Evolutionary conservation across 1,140 invertebrate species (phyloP), one percentile per base, ranked within the genome.

Genomic region (Homalodisca vitripennis): DNA sequence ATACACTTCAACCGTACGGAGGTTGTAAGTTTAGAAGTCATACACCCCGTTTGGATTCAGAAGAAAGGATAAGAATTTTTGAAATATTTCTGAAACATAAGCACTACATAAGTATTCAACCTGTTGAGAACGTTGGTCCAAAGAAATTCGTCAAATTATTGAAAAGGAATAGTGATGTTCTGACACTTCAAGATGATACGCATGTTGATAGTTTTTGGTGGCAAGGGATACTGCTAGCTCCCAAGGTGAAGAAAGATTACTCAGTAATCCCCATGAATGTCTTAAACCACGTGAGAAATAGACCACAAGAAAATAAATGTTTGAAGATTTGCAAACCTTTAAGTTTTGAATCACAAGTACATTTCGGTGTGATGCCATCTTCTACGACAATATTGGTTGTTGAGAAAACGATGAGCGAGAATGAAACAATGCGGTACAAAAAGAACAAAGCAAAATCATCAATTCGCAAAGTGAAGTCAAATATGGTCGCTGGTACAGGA

Each of bases 201-300:
- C 6, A 14, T 3, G 3, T 3, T 51, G 48, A 51, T 3, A 20
- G n/a, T 3, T 60, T 60, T 60, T 60, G 55, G 55, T 60, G 55
- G 55, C 26, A 26, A 22, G 55, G 55, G 6, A 30, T 60, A 6
- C 14, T 60, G 3, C 27, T 60, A 3, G 14, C 55, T 6, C 55
- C 55, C 3, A 24, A 26, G 29, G 55, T 27, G n/a, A 60, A 60
- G 27, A n/a, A 26, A 60, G 55, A 60, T n/a, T 60, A 60, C 24
- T 60, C 55, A 6, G 10, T 60, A n/a, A 60, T 60, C 29, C 26
- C 55, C 10, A 14, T 27, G 29, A 30, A 27, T 22, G 55, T 60
- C 29, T 27, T 60, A 30, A 60, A 30, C 24, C 2, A 27, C 29
- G 26, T 60, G 26, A 60, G 55, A 27, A 60, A 60, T n/a, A 60